Evolutionary conservation across 2,113 vertebrate species (phyloP), one percentile per base, ranked within the genome.

Genomic region (Anarhynchus alexandrinus): DNA sequence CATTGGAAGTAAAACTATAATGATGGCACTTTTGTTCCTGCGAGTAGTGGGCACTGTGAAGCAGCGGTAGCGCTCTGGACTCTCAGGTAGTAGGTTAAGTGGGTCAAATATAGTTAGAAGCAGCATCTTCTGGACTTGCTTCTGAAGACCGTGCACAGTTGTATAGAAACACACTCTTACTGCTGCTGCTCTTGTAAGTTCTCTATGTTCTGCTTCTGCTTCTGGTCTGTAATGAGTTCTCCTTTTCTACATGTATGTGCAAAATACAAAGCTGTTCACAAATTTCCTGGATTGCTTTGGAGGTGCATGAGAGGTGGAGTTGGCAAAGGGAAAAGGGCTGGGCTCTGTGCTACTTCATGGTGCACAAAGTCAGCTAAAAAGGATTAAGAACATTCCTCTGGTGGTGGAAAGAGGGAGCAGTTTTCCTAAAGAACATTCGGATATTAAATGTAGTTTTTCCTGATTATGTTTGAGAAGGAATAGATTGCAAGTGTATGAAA

Each of bases 251-350:
- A 34, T 21, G 43, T 57, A 45, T 80, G 32, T 88, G 38, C 51
- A 94, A 86, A 80, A 58, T 51, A 45, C 47, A 86, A 81, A 90
- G 29, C 64, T 70, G 26, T 73, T 94, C 38, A 30, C 71, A 64
- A 19, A 81, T 86, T 93, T 83, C 51, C 92, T 93, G 90, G 64
- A 83, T 88, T 2, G 0, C 74, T 88, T 76, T 59, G 45, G 72
- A 86, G n/a, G 86, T 91, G 55, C 40, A 30, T 78, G 85, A 90
- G 88, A 88, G n/a, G n/a, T 92, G 29, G 67, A 86, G 26, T 1
- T 96, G 92, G 92, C 86, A 78, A 61, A 76, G 40, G 66, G 51
- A 80, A 93, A 93, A 80, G 62, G 78, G 67, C 45, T 59, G 76
- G 64, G 67, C 86, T 88, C 36, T 62, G 38, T 78, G 42, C 55